Evolutionary conservation across 64 coral and sea anemone species (phyloP).

Genomic region (Astreopora myriophthalma): DNA sequence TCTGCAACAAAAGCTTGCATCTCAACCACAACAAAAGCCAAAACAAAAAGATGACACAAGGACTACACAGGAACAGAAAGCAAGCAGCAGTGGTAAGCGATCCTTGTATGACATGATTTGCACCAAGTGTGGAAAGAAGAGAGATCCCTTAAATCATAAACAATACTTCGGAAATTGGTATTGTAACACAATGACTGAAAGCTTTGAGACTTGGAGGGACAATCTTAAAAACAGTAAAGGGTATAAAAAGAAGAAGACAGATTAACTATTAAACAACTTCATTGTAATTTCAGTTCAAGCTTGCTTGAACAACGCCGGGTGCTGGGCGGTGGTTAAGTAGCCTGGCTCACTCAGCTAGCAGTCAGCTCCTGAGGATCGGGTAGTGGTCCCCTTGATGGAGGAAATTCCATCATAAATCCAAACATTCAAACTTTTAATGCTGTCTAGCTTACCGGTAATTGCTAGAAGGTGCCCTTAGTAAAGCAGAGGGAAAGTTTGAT

Average conservation of each 20-base stretch:
- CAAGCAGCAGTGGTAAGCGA: not conserved
- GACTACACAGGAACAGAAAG: not conserved
- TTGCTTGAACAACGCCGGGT: too few species aligned
- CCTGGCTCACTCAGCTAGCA: too few species aligned
- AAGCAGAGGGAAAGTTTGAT: too few species aligned
- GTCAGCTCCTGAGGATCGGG: too few species aligned
- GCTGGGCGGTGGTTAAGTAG: too few species aligned
- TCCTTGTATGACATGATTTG: not conserved
- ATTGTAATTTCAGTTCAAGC: too few species aligned
- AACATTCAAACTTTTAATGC: slow-evolving; percentile 55
- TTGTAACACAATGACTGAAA: not conserved
- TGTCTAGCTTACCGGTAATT: slow-evolving; percentile 33
- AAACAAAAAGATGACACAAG: too few species aligned
- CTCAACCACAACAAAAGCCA: too few species aligned
- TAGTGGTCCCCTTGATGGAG: slow-evolving; percentile 16
- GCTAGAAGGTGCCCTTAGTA: too few species aligned
- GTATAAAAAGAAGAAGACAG: too few species aligned
- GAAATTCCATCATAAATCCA: slow-evolving; percentile 67
- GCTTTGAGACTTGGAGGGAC: slow-evolving; percentile 10
- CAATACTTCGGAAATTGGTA: slow-evolving; percentile 58
- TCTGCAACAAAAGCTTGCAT: too few species aligned
- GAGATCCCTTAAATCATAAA: slow-evolving; percentile 36
- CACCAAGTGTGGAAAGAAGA: slow-evolving; percentile 6
- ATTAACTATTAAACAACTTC: too few species aligned
- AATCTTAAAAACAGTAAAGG: slow-evolving; percentile 23